A percentile compares a stretch with the other conserved stretches of the same genome.
Evolutionary conservation across 2,888 invertebrate genomes (phyloP).

Genomic region (Drosophila barbarae): DNA sequence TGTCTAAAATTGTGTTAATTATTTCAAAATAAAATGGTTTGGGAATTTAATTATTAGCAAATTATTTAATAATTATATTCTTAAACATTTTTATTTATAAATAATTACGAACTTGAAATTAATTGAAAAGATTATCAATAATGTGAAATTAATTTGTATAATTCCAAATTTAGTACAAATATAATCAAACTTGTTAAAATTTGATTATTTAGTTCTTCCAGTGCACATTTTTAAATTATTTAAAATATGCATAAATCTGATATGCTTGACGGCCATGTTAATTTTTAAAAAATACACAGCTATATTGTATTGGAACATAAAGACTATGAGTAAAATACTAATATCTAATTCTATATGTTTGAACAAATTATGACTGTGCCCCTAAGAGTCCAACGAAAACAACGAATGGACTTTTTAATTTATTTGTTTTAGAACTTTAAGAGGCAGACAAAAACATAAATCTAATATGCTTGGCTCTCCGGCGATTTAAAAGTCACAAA

Average conservation of each 20-base stretch:
- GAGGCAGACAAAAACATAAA: conserved; percentile 2
- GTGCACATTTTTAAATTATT: not conserved
- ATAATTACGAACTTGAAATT: no score
- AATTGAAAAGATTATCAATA: no score
- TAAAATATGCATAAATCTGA: not conserved
- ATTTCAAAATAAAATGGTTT: no score
- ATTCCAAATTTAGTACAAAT: no score
- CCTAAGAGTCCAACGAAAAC: not conserved
- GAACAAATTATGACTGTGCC: not conserved
- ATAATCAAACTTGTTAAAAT: no score
- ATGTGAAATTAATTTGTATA: no score
- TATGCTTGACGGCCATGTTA: not conserved
- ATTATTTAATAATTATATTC: no score
- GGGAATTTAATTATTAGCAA: no score
- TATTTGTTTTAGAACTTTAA: not conserved
- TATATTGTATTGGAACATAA: not conserved
- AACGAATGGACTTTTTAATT: not conserved
- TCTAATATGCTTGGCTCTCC: not conserved
- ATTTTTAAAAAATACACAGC: not conserved
- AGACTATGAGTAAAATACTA: not conserved
- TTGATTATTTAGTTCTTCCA: not conserved
- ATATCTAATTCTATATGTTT: not conserved
- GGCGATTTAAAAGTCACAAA: not conserved
- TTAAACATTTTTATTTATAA: no score
- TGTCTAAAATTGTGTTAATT: no score